Conservation (phyloP, 2,888 invertebrate species). For the Encarsia formosa region DNA sequence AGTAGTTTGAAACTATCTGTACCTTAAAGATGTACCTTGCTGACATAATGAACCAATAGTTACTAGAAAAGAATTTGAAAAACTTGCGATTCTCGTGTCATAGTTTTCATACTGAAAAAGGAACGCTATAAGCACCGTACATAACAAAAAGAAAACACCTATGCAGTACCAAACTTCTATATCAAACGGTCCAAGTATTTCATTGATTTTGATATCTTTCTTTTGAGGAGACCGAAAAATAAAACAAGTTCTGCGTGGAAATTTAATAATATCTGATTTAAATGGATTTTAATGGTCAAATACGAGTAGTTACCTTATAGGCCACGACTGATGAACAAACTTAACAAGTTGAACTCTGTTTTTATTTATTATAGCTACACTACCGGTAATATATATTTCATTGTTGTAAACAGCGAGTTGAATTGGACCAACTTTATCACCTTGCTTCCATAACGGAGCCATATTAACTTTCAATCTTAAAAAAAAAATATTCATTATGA, state of each 20-base stretch:
- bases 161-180: not conserved
- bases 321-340: conserved; percentile 25
- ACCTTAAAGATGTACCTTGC: conserved; percentile 4
- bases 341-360: conserved; percentile 10
- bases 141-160: conserved; percentile 3
- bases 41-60: conserved; percentile 12
- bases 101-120: not conserved
- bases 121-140: not conserved
- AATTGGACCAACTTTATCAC: conserved; percentile 28
- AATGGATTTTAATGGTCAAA: not conserved
- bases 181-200: conserved; percentile 32
- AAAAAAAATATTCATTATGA: too few relatives aligned
- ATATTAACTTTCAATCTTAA: conserved; percentile 4
- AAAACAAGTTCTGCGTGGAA: conserved; percentile 34
- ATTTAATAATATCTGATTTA: not conserved
- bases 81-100: not conserved
- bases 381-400: conserved; percentile 15
- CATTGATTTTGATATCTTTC: conserved; percentile 26
- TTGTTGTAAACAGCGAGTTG: conserved; percentile 9
- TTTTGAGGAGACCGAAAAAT: conserved; percentile 36
- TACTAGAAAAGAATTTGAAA: conserved; percentile 5
- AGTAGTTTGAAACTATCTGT: too few relatives aligned
- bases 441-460: conserved; percentile 21
- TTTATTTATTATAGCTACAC: conserved; percentile 3
- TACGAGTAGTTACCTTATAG: conserved; percentile 24